phyloP scores from a whole-genome alignment of 1,140 invertebrate species.

The Polypedilum vanderplanki region DNA sequence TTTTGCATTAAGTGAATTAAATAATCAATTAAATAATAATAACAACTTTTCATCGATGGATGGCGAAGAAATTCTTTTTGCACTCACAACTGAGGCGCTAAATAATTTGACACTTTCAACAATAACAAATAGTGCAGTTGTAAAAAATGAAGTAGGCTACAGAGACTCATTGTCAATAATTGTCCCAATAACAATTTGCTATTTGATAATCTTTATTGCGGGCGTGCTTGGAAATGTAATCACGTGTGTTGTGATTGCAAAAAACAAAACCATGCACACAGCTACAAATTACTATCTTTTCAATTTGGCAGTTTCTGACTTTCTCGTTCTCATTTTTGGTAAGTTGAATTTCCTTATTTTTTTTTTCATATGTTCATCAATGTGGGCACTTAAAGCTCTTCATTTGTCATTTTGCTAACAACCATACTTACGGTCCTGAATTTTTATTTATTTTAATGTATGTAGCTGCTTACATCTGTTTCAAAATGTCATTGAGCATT shows the following conservation, averaged over 20 bases:
- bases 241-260: conserved; percentile 76
- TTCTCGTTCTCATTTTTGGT: conserved; percentile 65
- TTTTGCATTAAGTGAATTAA: conserved; percentile 26
- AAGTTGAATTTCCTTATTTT: conserved; percentile 30
- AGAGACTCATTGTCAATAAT: conserved; percentile 50
- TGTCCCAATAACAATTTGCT: conserved; percentile 60
- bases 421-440: too few relatives aligned
- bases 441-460: too few relatives aligned
- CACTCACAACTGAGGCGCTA: neutral
- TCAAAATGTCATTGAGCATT: too few relatives aligned
- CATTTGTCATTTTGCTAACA: too few relatives aligned
- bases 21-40: neutral
- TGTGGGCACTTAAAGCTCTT: neutral
- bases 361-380: neutral
- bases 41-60: neutral
- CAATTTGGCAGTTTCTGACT: conserved; percentile 78
- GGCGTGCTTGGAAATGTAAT: conserved; percentile 79
- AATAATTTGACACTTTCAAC: neutral
- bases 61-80: neutral
- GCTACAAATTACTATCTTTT: conserved; percentile 82
- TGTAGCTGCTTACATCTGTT: too few relatives aligned
- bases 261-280: conserved; percentile 76
- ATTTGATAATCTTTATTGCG: conserved; percentile 66
- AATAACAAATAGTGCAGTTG: neutral
- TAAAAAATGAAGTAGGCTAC: conserved; percentile 28